phyloP scores from a whole-genome alignment of 2,888 invertebrate species.

The Exocentrus adspersus region DNA sequence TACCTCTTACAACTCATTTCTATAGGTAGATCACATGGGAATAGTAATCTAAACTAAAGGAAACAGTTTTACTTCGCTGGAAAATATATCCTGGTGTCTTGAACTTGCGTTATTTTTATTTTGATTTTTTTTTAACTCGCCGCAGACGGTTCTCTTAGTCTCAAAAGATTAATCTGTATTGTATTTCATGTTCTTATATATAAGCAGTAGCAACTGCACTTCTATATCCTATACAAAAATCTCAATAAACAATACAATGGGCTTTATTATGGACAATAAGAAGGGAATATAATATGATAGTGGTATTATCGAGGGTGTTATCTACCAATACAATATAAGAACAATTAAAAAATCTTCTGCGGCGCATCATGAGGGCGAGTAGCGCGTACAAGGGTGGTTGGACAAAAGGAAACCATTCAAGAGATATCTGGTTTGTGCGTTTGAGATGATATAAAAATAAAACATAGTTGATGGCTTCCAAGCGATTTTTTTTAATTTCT shows the following conservation, averaged over 20 bases:
- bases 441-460: no score
- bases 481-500: no score
- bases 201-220: neutral
- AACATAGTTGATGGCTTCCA: no score
- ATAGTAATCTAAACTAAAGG: no score
- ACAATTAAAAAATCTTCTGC: conserved; percentile 22
- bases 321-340: no score
- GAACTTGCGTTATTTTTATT: no score
- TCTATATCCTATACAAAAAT: conserved; percentile 6
- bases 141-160: neutral
- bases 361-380: neutral
- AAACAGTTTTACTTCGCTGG: no score
- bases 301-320: conserved; percentile 10
- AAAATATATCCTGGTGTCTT: no score
- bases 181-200: neutral
- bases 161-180: neutral
- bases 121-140: no score
- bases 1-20: no score
- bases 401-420: conserved; percentile 1
- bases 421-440: no score
- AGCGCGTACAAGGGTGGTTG: conserved; percentile 11
- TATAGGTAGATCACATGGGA: no score
- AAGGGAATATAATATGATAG: conserved; percentile 6
- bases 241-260: conserved; percentile 9
- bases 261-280: conserved; percentile 6